Conservation (phyloP, 2,113 vertebrate genomes). For the Uria aalge region DNA sequence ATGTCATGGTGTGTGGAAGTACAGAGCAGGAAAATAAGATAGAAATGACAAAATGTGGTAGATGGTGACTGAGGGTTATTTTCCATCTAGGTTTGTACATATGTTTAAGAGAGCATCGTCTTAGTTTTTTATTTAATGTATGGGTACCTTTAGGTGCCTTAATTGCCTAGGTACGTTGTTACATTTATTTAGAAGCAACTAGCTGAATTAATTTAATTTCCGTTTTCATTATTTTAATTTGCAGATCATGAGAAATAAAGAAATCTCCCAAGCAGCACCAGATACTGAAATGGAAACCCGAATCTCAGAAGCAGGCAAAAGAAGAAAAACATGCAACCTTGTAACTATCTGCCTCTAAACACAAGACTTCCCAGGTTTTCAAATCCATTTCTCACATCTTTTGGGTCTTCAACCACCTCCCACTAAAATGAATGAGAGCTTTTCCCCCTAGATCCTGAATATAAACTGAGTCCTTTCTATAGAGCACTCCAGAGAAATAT, state of each 20-base stretch:
- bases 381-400: not conserved
- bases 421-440: not conserved
- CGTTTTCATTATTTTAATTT: not conserved
- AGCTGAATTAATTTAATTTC: not conserved
- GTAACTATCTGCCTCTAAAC: not conserved
- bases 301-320: not conserved
- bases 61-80: not conserved
- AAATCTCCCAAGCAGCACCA: not conserved
- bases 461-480: not conserved
- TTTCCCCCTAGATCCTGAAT: not conserved
- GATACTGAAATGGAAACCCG: not conserved
- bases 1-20: not conserved
- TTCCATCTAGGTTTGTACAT: not conserved
- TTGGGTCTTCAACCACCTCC: not conserved
- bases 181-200: not conserved
- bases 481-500: not conserved
- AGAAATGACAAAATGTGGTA: not conserved
- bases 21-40: not conserved
- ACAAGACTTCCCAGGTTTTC: not conserved
- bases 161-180: not conserved
- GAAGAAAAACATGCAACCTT: not conserved
- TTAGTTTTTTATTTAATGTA: not conserved
- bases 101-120: not conserved
- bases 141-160: not conserved
- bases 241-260: not conserved